phyloP scores from a whole-genome alignment of 2,888 invertebrate species.

The Celastrina argiolus region DNA sequence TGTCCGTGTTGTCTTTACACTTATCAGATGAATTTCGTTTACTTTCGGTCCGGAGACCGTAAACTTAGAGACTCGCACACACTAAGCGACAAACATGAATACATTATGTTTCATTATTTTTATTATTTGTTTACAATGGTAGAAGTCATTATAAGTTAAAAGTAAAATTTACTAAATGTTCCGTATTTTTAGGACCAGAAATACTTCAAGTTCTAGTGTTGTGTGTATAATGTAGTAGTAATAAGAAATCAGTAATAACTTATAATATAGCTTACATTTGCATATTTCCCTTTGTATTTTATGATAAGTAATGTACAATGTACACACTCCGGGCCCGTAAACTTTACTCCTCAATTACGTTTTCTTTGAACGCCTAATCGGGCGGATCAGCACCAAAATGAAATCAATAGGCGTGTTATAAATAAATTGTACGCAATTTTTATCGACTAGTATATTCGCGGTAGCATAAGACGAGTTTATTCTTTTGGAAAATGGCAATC shows the following conservation, averaged over 20 bases:
- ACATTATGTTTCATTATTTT: too few relatives aligned
- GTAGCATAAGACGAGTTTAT: constrained; percentile 26
- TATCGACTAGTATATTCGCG: constrained; percentile 24
- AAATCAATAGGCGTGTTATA: constrained; percentile 23
- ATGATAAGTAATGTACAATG: too few relatives aligned
- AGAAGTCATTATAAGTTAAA: too few relatives aligned
- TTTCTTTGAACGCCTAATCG: neutral
- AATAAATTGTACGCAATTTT: constrained; percentile 25
- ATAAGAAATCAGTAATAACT: too few relatives aligned
- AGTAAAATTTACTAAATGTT: too few relatives aligned
- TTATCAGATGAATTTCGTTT: constrained; percentile 13
- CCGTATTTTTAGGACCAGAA: too few relatives aligned
- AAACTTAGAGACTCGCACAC: neutral
- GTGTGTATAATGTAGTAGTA: too few relatives aligned
- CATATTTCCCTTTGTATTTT: too few relatives aligned
- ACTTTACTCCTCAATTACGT: neutral
- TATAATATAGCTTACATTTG: neutral
- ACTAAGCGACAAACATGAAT: neutral
- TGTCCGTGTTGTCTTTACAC: constrained; percentile 3
- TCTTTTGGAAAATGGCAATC: constrained; percentile 33
- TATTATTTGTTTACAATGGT: too few relatives aligned
- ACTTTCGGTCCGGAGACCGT: neutral
- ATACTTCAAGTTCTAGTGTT: too few relatives aligned
- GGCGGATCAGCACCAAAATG: constrained; percentile 11
- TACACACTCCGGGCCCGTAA: neutral